Conservation (phyloP, 2,888 invertebrate species). For the Eupithecia vulgata region DNA sequence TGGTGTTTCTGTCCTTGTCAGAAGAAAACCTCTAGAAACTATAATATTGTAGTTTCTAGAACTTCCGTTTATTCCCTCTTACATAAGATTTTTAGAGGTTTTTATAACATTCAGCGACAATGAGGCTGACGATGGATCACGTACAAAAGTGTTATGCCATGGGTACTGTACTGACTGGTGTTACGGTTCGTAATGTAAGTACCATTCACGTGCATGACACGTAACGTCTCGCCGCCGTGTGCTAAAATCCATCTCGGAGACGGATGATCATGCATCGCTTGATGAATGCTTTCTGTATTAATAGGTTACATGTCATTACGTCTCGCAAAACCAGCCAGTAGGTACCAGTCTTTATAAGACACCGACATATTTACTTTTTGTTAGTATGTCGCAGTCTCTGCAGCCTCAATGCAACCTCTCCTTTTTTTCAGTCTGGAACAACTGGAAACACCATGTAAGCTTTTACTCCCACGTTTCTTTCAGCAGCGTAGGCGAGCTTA, state of each 20-base stretch:
- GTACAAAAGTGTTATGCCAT: not conserved
- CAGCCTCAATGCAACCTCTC: not conserved
- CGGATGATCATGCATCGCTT: no score
- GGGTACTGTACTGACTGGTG: no score
- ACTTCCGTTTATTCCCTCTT: not conserved
- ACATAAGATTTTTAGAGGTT: no score
- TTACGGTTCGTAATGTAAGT: no score
- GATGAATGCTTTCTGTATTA: no score
- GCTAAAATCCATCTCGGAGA: no score
- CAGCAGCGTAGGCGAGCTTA: slow-evolving; percentile 60
- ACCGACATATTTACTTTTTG: not conserved
- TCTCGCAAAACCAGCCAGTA: no score
- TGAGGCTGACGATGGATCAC: not conserved
- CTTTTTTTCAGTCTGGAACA: not conserved
- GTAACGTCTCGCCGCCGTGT: no score
- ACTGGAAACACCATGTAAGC: slow-evolving; percentile 49
- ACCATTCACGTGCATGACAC: no score
- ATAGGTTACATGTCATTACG: no score
- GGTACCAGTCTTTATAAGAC: not conserved
- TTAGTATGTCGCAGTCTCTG: not conserved
- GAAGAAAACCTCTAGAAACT: no score
- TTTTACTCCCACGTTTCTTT: slow-evolving; percentile 59
- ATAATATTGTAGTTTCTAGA: not conserved
- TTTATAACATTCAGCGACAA: not conserved
- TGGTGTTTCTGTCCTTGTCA: no score